Evolutionary conservation across 2,888 invertebrate species (phyloP), one percentile per base, ranked within the genome.

Genomic region (Trichogramma dendrolimi): DNA sequence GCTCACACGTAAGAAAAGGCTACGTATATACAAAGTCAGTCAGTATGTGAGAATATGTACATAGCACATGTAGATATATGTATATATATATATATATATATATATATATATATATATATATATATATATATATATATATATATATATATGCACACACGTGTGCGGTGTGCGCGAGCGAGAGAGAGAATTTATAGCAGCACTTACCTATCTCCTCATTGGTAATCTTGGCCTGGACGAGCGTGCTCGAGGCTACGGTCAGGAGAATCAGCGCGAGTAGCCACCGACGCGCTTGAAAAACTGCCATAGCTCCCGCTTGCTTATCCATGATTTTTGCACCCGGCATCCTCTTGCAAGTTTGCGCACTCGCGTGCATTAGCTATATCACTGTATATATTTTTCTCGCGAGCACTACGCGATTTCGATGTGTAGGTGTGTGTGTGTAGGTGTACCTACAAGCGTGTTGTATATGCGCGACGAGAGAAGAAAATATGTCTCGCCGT

Each of bases 201-300:
- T 76, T 68, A 77, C 77, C 77, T 71, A 77, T 76, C 68, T 77
- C 77, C 68, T 77, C 71, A 68, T 77, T 75, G 69, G 77, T 77
- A 62, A 77, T 77, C 65, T 72, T 69, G 48, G 69, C 73, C 4
- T 66, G 61, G 67, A 70, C 70, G 67, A 71, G 70, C 52, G 62
- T 66, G 50, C 65, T 65, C 55, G 64, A 51, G 50, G 62, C 64
- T 63, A 62, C 64, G 52, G 67, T 64, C 49, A 72, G 63, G 63
- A 68, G 50, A 56, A 74, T 56, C 46, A 64, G 59, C 43, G 66
- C 56, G 5, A 68, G 54, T 49, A 61, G 70, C 49, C 27, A 27
- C 27, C 27, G 27, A 27, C 27, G 55, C 62, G 64, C 71, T 53
- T 55, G 64, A 58, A 73, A 65, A 63, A 70, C 66, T 58, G 51